These are phyloP conservation scores for Tragopan temminckii DNA, from an alignment of 2,797 vertebrate species.

Conservation along the genomic window DNA sequence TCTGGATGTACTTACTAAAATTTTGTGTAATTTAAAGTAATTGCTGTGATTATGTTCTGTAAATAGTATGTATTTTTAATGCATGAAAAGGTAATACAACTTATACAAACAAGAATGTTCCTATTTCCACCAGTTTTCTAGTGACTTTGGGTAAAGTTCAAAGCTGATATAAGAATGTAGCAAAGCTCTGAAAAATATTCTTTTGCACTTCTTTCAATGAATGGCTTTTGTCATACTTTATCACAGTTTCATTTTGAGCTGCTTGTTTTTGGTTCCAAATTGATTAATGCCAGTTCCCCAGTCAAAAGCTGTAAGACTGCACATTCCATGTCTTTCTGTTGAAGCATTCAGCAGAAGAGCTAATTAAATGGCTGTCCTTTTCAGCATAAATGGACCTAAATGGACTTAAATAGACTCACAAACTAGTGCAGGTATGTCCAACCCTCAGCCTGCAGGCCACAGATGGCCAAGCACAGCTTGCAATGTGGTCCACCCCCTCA, in stretches of 20 bases:
- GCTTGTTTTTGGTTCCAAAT: background rate
- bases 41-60: background rate
- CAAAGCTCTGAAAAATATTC: background rate
- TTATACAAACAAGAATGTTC: background rate
- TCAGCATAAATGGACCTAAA: constrained; percentile 29
- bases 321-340: constrained; percentile 11
- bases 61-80: background rate
- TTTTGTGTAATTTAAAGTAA: background rate
- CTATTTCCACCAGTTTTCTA: background rate
- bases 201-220: background rate
- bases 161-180: background rate
- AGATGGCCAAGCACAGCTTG: no score
- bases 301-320: background rate
- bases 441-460: no score
- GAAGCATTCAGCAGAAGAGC: constrained; percentile 20
- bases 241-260: background rate
- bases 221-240: background rate
- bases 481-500: no score
- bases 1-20: background rate
- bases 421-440: background rate
- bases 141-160: background rate
- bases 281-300: background rate
- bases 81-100: background rate
- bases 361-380: constrained; percentile 29
- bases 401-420: constrained; percentile 21